These are phyloP conservation scores for Motacilla tschutschensis DNA, from an alignment of 2,113 vertebrate genomes.

Conservation along the genomic window DNA sequence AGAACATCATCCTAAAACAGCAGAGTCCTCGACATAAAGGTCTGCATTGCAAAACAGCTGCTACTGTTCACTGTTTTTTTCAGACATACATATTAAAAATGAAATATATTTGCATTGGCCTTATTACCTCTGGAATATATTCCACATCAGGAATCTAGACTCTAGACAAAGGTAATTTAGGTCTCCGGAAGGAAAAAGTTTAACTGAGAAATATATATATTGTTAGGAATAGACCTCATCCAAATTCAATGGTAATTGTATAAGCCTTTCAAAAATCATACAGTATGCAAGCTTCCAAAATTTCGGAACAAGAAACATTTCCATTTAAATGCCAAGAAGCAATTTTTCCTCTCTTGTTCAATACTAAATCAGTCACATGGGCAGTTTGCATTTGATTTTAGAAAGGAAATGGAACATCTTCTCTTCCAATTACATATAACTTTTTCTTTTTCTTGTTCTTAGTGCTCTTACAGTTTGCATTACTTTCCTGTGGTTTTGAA, in stretches of 20 bases:
- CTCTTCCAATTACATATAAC: slow-evolving; percentile 49
- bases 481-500: slow-evolving; percentile 3
- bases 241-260: slow-evolving; percentile 51
- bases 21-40: neutral
- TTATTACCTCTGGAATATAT: slow-evolving; percentile 67
- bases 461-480: neutral
- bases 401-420: slow-evolving; percentile 62
- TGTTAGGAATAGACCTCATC: slow-evolving; percentile 52
- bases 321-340: slow-evolving; percentile 57
- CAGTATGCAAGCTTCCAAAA: slow-evolving; percentile 61
- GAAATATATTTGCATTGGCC: slow-evolving; percentile 53
- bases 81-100: slow-evolving; percentile 62
- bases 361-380: slow-evolving; percentile 48
- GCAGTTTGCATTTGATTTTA: slow-evolving; percentile 52
- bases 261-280: slow-evolving; percentile 60
- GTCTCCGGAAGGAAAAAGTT: slow-evolving; percentile 61
- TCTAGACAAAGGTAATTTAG: slow-evolving; percentile 54
- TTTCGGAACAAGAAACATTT: slow-evolving; percentile 60
- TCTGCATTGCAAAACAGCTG: slow-evolving; percentile 30
- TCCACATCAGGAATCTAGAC: slow-evolving; percentile 48
- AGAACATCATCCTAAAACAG: slow-evolving; percentile 24
- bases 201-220: slow-evolving; percentile 68
- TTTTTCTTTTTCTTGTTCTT: slow-evolving; percentile 34
- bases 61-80: slow-evolving; percentile 47
- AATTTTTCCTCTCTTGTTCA: slow-evolving; percentile 47